These are phyloP conservation scores for Bhutanitis thaidina DNA, from an alignment of 2,888 invertebrate genomes.

Conservation along the genomic window DNA sequence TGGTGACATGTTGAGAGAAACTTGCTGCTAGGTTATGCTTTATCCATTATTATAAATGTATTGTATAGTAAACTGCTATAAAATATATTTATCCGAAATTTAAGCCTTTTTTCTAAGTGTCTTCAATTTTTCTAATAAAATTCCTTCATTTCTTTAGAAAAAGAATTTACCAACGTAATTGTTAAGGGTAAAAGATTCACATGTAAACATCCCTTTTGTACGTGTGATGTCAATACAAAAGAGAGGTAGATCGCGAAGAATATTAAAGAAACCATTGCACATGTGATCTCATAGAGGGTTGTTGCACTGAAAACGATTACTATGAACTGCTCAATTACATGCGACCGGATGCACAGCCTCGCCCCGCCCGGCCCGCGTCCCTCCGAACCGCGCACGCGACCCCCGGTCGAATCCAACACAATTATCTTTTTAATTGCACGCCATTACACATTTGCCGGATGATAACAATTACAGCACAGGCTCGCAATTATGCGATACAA, in stretches of 20 bases:
- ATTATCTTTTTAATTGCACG: slow-evolving; percentile 24
- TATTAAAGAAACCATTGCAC: neutral
- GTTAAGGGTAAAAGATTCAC: no score
- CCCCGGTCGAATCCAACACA: slow-evolving; percentile 9
- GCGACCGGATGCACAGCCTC: slow-evolving; percentile 24
- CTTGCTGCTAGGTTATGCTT: no score
- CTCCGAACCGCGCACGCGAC: slow-evolving; percentile 12
- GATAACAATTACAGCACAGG: slow-evolving; percentile 13
- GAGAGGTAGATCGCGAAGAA: neutral
- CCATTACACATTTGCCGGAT: slow-evolving; percentile 39
- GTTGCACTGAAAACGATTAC: slow-evolving; percentile 19
- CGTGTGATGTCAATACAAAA: no score
- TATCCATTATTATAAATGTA: no score
- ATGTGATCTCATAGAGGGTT: slow-evolving; percentile 7
- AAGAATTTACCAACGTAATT: no score
- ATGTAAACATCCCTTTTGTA: no score
- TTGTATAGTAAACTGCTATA: no score
- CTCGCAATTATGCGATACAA: slow-evolving; percentile 4
- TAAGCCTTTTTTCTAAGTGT: no score
- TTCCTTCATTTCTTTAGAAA: no score
- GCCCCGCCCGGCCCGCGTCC: neutral
- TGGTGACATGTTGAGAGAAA: no score
- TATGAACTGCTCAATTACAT: slow-evolving; percentile 27
- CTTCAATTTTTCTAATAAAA: no score
- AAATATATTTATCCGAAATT: no score